Evolutionary conservation across 2,888 invertebrate species (phyloP).

Genomic region (Lomographa bimaculata): DNA sequence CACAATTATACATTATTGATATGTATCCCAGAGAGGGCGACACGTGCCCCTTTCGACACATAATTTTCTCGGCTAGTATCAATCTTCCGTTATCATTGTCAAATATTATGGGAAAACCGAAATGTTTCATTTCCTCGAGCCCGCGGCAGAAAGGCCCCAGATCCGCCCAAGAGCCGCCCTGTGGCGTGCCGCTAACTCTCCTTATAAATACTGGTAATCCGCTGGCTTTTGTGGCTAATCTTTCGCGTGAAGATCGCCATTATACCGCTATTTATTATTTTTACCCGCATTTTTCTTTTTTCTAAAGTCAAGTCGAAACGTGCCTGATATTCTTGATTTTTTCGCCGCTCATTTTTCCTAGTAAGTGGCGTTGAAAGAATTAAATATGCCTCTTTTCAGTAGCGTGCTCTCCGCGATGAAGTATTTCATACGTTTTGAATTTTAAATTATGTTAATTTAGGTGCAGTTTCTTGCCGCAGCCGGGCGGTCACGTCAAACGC

Average conservation of each 20-base stretch:
- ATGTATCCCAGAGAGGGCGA: too few species aligned
- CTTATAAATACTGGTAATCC: conserved; percentile 82
- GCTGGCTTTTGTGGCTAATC: conserved; percentile 80
- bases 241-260: conserved; percentile 80
- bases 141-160: conserved; percentile 45
- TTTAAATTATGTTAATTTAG: conserved; percentile 69
- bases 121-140: conserved; percentile 38
- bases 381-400: conserved; percentile 66
- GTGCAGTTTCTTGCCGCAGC: conserved; percentile 47
- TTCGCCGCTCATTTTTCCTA: conserved; percentile 48
- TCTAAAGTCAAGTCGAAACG: conserved; percentile 69
- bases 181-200: conserved; percentile 73
- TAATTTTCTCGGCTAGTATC: conserved; percentile 20
- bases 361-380: conserved; percentile 61
- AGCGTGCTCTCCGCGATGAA: conserved; percentile 59
- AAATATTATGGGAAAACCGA: conserved; percentile 36
- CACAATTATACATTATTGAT: too few species aligned
- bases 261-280: conserved; percentile 80
- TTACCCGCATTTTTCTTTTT: conserved; percentile 70
- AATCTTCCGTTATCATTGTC: conserved; percentile 31
- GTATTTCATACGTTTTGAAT: conserved; percentile 69
- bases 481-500: conserved; percentile 40
- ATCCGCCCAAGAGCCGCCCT: conserved; percentile 52
- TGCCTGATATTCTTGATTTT: conserved; percentile 65
- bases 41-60: conserved; percentile 7